Base-by-base conservation (phyloP, 2,113 vertebrate genomes). In the Bombycilla garrulus region DNA sequence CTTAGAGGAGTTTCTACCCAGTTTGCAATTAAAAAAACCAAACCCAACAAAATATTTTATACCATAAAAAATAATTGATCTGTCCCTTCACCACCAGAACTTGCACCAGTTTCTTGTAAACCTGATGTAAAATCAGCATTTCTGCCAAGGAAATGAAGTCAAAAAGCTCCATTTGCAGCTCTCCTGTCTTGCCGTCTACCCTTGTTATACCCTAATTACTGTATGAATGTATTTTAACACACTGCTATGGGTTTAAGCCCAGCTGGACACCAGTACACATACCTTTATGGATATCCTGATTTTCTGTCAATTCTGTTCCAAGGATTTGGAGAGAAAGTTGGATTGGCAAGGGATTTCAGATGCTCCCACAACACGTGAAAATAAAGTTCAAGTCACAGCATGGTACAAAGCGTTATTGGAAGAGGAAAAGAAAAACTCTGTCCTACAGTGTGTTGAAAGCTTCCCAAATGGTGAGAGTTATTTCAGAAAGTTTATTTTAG, bases 401-500 rank as follows among this genome's bases (percentile, higher is more conserved):
- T 44, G 56, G 50, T 70, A 79, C 74, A 94, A 86, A 83, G 76
- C 50, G 77, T 86, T 86, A 92, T 10, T 90, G 94, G 79, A 88
- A 69, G 42, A 92, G 81, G 85, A 88, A 77, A 88, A 69, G 70
- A 61, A 92, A 61, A 92, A 53, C 47, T 65, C 78, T 76, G 38
- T 62, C 93, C 66, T 79, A 69, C 73, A 45, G 90, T 15, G 70
- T 92, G 93, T 90, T 94, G 94, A 96, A 94, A 96, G 84, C 81
- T 95, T 88, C 81, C 70, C 90, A 91, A 95, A 95, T 87, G 91
- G 91, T 76, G 66, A 85, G 69, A 92, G 81, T 69, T 90, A 91
- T 91, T 95, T 95, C 74, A 82, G 89, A 92, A 89, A 88, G 64
- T 85, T 91, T 91, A 92, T 96, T 95, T 95, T 92, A 82, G 62